Conservation (phyloP, 2,797 vertebrate species). For the Discoglossus pictus region DNA sequence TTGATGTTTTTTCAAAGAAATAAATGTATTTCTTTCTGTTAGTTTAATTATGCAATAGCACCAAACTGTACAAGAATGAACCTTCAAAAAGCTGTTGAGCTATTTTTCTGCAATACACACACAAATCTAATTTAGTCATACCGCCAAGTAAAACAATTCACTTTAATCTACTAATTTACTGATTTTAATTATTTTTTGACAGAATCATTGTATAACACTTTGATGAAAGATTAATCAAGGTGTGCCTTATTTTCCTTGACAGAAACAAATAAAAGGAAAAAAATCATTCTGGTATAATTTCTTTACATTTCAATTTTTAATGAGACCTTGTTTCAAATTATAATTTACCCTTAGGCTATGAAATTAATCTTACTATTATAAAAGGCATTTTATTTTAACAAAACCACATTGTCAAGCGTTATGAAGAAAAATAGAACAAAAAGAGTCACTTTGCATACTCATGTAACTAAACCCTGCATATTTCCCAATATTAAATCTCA, state of each 20-base stretch:
- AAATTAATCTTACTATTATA: slow-evolving; percentile 4
- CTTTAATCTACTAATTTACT: slow-evolving; percentile 23
- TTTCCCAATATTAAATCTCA: too few species aligned
- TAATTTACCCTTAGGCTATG: not conserved
- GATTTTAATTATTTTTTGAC: slow-evolving; percentile 34
- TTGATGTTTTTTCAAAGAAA: not conserved
- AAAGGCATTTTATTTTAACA: slow-evolving; percentile 5
- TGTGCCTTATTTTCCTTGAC: slow-evolving; percentile 36
- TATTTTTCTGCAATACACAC: not conserved
- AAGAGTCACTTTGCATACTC: too few species aligned
- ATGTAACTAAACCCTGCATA: too few species aligned
- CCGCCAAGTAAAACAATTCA: slow-evolving; percentile 16
- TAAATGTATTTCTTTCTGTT: not conserved
- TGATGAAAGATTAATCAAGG: slow-evolving; percentile 44
- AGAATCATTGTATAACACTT: slow-evolving; percentile 20
- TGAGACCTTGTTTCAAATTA: not conserved
- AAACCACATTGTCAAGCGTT: too few species aligned
- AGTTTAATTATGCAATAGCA: not conserved
- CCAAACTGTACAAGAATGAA: not conserved
- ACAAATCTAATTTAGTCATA: slow-evolving; percentile 37
- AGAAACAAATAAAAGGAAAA: slow-evolving; percentile 18
- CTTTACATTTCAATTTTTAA: slow-evolving; percentile 13
- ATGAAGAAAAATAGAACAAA: too few species aligned
- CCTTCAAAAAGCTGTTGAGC: not conserved
- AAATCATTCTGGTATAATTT: not conserved